Percentiles rank a stretch among this genome's conserved stretches.
These are phyloP conservation scores for Chauna torquata DNA, from an alignment of 2,113 vertebrate genomes.

Conservation along the genomic window DNA sequence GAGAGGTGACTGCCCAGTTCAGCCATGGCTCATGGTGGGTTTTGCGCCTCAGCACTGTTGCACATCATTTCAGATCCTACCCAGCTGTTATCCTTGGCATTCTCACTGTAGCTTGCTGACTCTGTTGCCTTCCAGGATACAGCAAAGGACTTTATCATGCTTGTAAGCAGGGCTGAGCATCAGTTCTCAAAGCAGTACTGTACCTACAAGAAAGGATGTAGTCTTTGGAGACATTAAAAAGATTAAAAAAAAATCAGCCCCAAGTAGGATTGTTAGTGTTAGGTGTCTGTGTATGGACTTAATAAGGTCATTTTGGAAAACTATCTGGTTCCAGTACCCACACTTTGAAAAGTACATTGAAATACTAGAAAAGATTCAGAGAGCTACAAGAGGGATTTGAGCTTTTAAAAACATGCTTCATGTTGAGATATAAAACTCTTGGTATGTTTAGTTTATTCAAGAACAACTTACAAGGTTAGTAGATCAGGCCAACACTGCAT, in stretches of 20 bases:
- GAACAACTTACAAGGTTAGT: not conserved
- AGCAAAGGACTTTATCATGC: not conserved
- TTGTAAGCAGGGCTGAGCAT: not conserved
- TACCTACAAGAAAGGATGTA: not conserved
- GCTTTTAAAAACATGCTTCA: not conserved
- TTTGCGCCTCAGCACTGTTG: not conserved
- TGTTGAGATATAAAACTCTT: not conserved
- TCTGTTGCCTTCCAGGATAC: not conserved
- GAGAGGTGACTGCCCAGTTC: not conserved
- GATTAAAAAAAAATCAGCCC: not conserved
- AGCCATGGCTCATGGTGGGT: not conserved
- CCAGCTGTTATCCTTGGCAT: not conserved
- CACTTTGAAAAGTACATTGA: not conserved
- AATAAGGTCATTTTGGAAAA: not conserved
- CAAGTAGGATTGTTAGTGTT: not conserved
- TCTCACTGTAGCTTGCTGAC: not conserved
- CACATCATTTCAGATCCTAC: not conserved
- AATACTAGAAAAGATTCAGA: not conserved
- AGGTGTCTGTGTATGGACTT: not conserved
- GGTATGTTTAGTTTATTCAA: not conserved
- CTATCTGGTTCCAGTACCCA: not conserved
- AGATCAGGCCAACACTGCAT: not conserved
- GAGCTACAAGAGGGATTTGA: not conserved
- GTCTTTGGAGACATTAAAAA: not conserved
- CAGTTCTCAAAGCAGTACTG: not conserved